Base-by-base conservation (phyloP, 1,140 invertebrate species). In the Parapsyche elsis region DNA sequence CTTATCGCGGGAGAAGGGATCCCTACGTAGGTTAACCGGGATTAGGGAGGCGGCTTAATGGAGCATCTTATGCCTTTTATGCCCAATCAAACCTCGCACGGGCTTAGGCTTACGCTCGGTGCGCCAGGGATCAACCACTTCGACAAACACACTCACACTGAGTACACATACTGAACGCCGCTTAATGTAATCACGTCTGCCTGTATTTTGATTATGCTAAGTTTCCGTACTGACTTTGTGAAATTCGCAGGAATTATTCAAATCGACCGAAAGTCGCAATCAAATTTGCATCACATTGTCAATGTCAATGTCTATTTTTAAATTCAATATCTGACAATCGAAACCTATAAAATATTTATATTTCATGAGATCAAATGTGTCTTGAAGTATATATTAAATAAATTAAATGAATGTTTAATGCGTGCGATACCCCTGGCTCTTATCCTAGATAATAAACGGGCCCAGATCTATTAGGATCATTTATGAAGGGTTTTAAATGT, bases 1-100 rank as follows among this genome's bases (percentile, higher is more conserved):
- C 79, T 70, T 59, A 19, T 26, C 19, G 45, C 24, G 30, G 45
- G 26, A 26, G 73, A 14, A 59, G 70, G 64, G 74, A 80, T 71
- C 67, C 73, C 74, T 80, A n/a, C 74, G 45, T 53, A 71, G 79
- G 79, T 80, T 76, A 76, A 73, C 71, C 45, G 61, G 79, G 79
- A 80, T 80, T 80, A 80, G 7, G 44, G 74, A 30, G 38, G 44
- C 61, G 64, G 67, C 46, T 80, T 80, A 80, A 80, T 80, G 79
- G 79, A 71, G 53, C 79, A 77, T 80, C 79, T 76, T 80, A 26
- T 80, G 79, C 61, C 79, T 71, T 80, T 76, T 80, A 80, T 77
- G 79, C 74, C 79, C 79, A 80, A 80, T 80, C 79, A 71, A 80
- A 80, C 74, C 61, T 49, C 30, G 61, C 49, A 64, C 19, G 61